phyloP scores from a whole-genome alignment of 2,888 invertebrate genomes.

The Lasioglossum oenotherae region DNA sequence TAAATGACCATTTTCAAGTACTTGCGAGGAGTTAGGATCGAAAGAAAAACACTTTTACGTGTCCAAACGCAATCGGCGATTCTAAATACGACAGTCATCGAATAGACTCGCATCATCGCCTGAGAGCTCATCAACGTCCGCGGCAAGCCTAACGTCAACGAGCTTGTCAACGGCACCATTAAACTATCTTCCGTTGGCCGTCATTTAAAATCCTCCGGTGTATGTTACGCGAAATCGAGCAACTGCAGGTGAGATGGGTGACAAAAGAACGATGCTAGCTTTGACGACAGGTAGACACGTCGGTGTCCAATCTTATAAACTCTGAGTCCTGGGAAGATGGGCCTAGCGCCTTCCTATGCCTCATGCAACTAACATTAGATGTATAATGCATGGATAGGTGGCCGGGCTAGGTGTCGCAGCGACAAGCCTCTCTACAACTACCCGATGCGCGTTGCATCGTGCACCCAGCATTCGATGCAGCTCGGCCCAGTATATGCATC shows the following conservation, averaged over 20 bases:
- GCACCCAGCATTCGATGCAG: constrained; percentile 26
- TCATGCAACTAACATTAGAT: constrained; percentile 83
- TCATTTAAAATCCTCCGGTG: constrained; percentile 24
- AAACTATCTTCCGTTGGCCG: constrained; percentile 32
- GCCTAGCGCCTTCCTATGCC: constrained; percentile 75
- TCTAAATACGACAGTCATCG: neutral
- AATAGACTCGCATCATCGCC: neutral
- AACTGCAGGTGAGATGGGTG: constrained; percentile 57
- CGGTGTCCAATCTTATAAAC: constrained; percentile 72
- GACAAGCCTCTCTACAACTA: constrained; percentile 62
- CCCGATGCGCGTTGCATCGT: constrained; percentile 48
- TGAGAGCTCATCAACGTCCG: neutral
- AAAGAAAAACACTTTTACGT: neutral
- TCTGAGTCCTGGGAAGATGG: constrained; percentile 69
- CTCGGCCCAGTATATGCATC: constrained; percentile 35
- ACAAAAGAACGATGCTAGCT: constrained; percentile 64
- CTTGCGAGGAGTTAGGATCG: too few relatives aligned
- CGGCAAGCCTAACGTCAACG: neutral
- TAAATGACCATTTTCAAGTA: neutral
- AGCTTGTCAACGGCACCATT: constrained; percentile 20
- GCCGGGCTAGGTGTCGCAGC: constrained; percentile 77
- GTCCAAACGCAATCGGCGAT: too few relatives aligned
- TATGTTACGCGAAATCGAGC: constrained; percentile 18
- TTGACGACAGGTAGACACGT: constrained; percentile 79
- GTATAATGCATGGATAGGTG: constrained; percentile 81